A percentile compares a stretch with the other conserved stretches of the same genome.
Evolutionary conservation across 2,888 invertebrate species (phyloP).

Genomic region (Flabesymbios commensalis): DNA sequence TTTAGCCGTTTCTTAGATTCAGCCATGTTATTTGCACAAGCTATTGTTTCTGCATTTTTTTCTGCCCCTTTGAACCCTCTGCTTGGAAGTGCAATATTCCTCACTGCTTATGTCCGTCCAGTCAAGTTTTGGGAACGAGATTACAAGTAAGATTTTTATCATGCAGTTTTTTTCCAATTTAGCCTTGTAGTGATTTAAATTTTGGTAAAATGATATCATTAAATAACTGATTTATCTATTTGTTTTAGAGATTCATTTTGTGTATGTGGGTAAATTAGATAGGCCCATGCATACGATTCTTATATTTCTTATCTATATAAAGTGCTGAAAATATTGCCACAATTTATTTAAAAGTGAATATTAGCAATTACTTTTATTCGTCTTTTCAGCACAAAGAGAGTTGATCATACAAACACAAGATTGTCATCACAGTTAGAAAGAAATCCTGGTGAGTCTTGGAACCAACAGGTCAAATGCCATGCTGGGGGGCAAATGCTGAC

Average conservation of each 20-base stretch:
- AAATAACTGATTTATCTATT: too few species aligned
- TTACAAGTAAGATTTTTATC: constrained; percentile 81
- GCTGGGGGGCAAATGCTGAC: too few species aligned
- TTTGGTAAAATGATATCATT: too few species aligned
- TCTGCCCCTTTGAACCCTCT: constrained; percentile 97
- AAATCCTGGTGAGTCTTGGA: constrained; percentile 70
- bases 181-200: too few species aligned
- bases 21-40: constrained; percentile 95
- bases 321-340: too few species aligned
- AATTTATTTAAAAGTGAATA: too few species aligned
- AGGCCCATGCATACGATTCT: too few species aligned
- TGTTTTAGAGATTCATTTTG: too few species aligned
- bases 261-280: too few species aligned
- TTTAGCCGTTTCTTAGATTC: constrained; percentile 69
- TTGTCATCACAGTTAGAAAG: constrained; percentile 92
- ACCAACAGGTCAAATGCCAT: not conserved
- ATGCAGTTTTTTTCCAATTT: too few species aligned
- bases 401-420: constrained; percentile 96
- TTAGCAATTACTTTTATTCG: too few species aligned
- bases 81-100: constrained; percentile 95
- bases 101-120: constrained; percentile 97
- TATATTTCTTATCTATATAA: too few species aligned
- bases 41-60: constrained; percentile 86
- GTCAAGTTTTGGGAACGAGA: constrained; percentile 99
- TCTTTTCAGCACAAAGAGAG: constrained; percentile 76